Evolutionary conservation across 1,140 invertebrate species (phyloP), one percentile per base, ranked within the genome.

Genomic region (Chlorops oryzae): DNA sequence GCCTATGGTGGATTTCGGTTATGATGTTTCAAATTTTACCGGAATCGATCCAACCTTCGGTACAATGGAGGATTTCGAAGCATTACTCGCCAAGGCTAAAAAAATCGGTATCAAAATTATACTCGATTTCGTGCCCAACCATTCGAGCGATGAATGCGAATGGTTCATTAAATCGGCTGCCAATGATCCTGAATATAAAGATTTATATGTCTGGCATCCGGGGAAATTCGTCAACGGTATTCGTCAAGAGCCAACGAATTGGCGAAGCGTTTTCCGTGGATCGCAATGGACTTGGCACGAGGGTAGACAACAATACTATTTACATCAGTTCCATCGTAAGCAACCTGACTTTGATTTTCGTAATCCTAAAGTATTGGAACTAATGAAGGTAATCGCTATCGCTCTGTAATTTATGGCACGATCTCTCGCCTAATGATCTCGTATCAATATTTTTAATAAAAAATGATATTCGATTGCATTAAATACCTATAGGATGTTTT

Each of bases 91-190:
- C 22, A 69, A 73, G 54, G 80, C 82, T 5, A 77, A 82, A 15
- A 18, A 24, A 22, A 37, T 52, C 23, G 50, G 50, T 32, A 40
- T 90, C 32, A 86, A 85, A 66, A 62, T 91, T 13, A 74, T 92
- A 24, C 63, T 92, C 65, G 88, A 92, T 62, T 81, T 90, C 55
- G 82, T 90, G n/a, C 87, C 87, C 3, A 91, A 92, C 70, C 86
- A 90, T 63, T 83, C 86, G 0, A 86, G 85, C 58, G 78, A 85
- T 60, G 63, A 84, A 46, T 84, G 86, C 57, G 69, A 78, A 38
- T 90, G 88, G 88, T 91, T 90, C 59, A 37, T 72, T n/a, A 75
- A 80, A 41, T 88, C 87, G 2, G 62, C 73, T 5, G 62, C 75
- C 15, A 74, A 70, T 50, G 73, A 77, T n/a, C 72, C 77, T 13